Percentiles rank a stretch among this genome's conserved stretches.
Evolutionary conservation across 2,797 vertebrate genomes (phyloP).

Genomic region (Scomberomorus guttatus): DNA sequence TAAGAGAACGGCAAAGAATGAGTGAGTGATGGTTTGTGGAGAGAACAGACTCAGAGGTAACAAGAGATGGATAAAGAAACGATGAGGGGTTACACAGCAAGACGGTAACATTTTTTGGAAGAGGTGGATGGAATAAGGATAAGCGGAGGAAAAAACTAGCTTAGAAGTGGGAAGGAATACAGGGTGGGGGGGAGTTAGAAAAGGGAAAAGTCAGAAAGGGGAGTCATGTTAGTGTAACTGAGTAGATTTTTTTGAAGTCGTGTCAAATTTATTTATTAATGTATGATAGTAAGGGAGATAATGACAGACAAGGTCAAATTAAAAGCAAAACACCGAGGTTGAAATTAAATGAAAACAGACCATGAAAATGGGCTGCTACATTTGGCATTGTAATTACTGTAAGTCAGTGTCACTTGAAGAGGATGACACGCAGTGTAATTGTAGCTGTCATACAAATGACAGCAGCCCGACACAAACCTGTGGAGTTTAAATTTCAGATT

Average conservation of each 20-base stretch:
- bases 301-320: conserved; percentile 23
- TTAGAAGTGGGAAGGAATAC: neutral
- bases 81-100: conserved; percentile 25
- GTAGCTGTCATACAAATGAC: conserved; percentile 68
- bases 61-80: conserved; percentile 42
- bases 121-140: conserved; percentile 19
- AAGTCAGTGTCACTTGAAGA: conserved; percentile 60
- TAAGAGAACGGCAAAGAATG: conserved; percentile 14
- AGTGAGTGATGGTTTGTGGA: conserved; percentile 26
- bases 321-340: conserved; percentile 35
- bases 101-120: conserved; percentile 22
- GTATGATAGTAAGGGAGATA: neutral
- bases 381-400: conserved; percentile 73
- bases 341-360: conserved; percentile 59
- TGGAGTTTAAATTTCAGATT: conserved; percentile 72
- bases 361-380: conserved; percentile 54
- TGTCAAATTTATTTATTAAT: neutral
- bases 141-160: neutral
- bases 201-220: neutral
- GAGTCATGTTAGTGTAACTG: neutral
- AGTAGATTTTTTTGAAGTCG: neutral
- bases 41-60: conserved; percentile 25
- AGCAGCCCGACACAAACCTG: conserved; percentile 66
- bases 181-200: neutral
- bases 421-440: conserved; percentile 71